These are phyloP conservation scores for Protonibea diacanthus DNA, from an alignment of 2,797 vertebrate species.

Conservation along the genomic window DNA sequence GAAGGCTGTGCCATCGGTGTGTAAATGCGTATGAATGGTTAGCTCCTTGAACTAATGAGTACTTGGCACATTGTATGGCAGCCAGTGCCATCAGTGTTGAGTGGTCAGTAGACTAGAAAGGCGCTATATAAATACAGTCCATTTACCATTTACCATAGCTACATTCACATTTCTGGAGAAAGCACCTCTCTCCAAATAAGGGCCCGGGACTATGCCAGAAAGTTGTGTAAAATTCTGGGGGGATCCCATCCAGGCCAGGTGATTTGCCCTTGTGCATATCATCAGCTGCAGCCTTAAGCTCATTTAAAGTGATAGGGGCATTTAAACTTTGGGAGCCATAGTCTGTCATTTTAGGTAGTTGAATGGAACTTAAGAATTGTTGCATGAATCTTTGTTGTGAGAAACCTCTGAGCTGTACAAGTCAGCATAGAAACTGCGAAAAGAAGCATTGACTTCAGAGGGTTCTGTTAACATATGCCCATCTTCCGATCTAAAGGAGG, in stretches of 20 bases:
- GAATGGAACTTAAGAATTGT: background rate
- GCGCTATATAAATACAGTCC: too few species aligned
- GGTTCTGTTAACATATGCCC: background rate
- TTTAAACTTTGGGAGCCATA: background rate
- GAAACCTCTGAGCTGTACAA: background rate
- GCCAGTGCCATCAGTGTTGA: too few species aligned
- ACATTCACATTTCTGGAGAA: background rate
- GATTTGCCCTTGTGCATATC: background rate
- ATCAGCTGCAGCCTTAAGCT: background rate
- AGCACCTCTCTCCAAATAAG: background rate
- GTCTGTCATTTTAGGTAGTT: background rate
- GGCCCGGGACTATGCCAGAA: background rate
- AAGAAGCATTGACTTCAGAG: background rate
- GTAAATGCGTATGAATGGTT: too few species aligned
- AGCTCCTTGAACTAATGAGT: too few species aligned
- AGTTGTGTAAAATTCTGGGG: background rate
- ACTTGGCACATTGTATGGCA: too few species aligned
- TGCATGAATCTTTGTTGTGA: background rate
- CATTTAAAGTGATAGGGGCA: background rate
- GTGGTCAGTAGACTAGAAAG: too few species aligned
- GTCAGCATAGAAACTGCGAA: background rate
- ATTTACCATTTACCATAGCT: too few species aligned
- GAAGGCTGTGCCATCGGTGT: too few species aligned
- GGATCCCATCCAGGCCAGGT: background rate
- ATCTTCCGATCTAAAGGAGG: background rate